Conservation (phyloP, 2,888 invertebrate genomes). For the Idaea biselata region DNA sequence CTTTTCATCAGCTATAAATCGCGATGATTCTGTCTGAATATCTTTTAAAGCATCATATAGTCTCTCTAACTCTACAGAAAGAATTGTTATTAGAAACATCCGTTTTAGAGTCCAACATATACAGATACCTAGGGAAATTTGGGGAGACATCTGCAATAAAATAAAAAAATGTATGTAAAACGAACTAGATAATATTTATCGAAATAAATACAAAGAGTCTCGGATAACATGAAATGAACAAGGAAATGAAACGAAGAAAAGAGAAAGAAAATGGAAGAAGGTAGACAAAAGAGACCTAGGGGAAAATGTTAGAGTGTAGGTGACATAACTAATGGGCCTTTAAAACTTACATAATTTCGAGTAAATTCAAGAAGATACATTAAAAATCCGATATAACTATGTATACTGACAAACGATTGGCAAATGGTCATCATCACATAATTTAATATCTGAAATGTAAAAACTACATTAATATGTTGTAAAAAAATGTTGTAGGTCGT, state of each 20-base stretch:
- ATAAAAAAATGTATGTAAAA: neutral
- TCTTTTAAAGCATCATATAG: neutral
- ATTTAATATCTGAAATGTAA: neutral
- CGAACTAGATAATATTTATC: no score
- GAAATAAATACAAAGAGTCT: no score
- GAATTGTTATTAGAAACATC: neutral
- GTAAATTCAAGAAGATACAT: neutral
- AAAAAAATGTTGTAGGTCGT: no score
- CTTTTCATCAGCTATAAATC: neutral
- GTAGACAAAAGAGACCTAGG: no score
- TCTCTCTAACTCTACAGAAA: neutral
- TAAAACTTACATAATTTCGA: neutral
- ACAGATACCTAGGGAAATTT: neutral
- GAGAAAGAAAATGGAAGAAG: no score
- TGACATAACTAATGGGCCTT: no score
- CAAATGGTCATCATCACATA: neutral
- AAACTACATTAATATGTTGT: neutral
- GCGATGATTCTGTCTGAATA: neutral
- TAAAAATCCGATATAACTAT: neutral
- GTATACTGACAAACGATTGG: neutral
- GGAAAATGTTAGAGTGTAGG: no score
- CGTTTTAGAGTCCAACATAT: neutral
- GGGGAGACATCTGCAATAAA: neutral
- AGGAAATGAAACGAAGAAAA: no score
- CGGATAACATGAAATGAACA: no score